Evolutionary conservation across 2,797 vertebrate genomes (phyloP), one percentile per base, ranked within the genome.

Genomic region (Microhierax caerulescens): DNA sequence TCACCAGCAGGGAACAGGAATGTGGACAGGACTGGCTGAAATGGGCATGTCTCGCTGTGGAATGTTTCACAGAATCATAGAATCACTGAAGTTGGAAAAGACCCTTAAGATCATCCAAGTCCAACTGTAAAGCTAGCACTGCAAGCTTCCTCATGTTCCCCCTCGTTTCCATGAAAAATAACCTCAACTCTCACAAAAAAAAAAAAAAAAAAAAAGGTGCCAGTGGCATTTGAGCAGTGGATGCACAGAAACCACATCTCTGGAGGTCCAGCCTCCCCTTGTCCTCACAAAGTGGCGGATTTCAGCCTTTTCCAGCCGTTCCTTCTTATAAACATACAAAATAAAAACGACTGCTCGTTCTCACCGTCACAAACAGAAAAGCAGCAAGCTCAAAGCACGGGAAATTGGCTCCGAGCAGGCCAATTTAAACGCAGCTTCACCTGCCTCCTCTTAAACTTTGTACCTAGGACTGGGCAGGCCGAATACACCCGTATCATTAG

Each of bases 41-140:
- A 34, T 1, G 3, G 43, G 60, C n/a, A 34, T 5, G 0, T 56
- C 24, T 43, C 1, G 0, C 18, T 5, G 24, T 5, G 30, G 32
- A 27, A 21, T 1, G 11, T 19, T 22, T 56, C 63, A 43, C 17
- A 43, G 41, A 43, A 18, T 43, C 8, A 43, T 43, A 43, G 41
- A 43, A 43, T 43, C 41, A 43, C 18, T 43, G 16, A 43, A 17
- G 41, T 43, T 18, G 41, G 41, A 18, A 43, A 43, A 43, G 41
- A 43, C 41, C 41, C 41, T 43, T 43, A 43, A 43, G 17, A 18
- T 43, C 41, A 43, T 43, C 41, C 41, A 7, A 43, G 16, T 43
- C 41, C 41, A 43, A 18, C 7, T 16, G 17, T 43, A 43, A 43
- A 18, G 41, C 41, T 43, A 43, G 17, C 41, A 43, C 41, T 43